Percentiles rank a stretch among this genome's conserved stretches.
phyloP scores from a whole-genome alignment of 2,113 vertebrate genomes.

The Phycodurus eques region DNA sequence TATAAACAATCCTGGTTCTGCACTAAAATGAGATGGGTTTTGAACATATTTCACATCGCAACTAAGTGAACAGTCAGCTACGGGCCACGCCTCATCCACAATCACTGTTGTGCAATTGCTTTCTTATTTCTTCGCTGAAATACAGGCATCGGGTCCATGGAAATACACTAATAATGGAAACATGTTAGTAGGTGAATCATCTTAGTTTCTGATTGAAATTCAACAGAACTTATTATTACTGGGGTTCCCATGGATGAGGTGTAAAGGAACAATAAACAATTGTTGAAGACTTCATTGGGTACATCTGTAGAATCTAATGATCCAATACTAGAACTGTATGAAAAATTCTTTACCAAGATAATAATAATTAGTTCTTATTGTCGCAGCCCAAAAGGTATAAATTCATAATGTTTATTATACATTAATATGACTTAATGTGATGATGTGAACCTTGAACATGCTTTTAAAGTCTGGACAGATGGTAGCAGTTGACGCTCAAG shows the following conservation, averaged over 20 bases:
- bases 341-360: background rate
- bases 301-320: background rate
- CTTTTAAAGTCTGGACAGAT: too few species aligned
- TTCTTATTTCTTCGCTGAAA: conserved; percentile 47
- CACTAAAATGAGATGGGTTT: too few species aligned
- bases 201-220: background rate
- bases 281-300: background rate
- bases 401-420: too few species aligned
- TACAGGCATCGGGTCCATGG: conserved; percentile 10
- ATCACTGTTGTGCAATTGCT: conserved; percentile 27
- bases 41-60: background rate
- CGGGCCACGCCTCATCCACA: background rate
- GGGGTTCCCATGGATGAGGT: background rate
- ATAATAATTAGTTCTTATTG: too few species aligned
- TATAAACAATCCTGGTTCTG: too few species aligned
- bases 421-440: too few species aligned
- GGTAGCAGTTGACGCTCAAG: too few species aligned
- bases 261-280: background rate
- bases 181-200: background rate
- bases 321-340: background rate
- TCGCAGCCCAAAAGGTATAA: too few species aligned
- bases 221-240: background rate
- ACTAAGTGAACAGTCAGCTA: background rate
- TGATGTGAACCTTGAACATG: too few species aligned
- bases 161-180: conserved; percentile 7